Base-by-base conservation (phyloP, 2,113 vertebrate species). In the Osmerus eperlanus region DNA sequence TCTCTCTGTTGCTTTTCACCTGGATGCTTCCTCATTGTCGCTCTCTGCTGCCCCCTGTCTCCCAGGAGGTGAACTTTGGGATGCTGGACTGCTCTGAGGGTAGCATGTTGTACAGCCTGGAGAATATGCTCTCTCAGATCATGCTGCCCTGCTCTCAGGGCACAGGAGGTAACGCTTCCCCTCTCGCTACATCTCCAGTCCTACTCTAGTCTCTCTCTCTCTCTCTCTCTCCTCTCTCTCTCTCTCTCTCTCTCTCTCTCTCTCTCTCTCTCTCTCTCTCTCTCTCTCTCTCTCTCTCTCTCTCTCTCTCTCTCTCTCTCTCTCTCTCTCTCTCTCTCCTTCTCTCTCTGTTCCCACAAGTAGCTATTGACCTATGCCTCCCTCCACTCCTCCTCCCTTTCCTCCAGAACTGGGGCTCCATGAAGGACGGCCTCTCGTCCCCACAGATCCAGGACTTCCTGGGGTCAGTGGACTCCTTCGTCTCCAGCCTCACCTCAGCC, bases 61-160 rank as follows among this genome's bases (percentile, higher is more conserved):
- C 65, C 65, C 75, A 95, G 94, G 92, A 92, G 67, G 88, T 94
- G 78, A 90, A 89, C 86, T 93, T 94, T 70, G 90, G 89, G 16
- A 68, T 87, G 78, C 76, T 95, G 77, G 88, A 92, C 66, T 89
- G 94, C 77, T 70, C 71, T 32, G 81, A 85, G 11, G 89, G 90
- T 60, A 84, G 80, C 78, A 73, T 95, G 47, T 87, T 95, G 52
- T 84, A 83, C 62, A 85, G 89, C 1, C 47, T 95, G 77, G 93
- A 94, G 71, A 85, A 83, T 19, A 88, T 95, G 66, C 78, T 95
- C 76, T 85, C 90, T n/a, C 78, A 88, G 47, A 47, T 93, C 74
- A 89, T 92, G 88, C 52, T 93, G 72, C 93, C 93, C 93, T 8
- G 87, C 90, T 11, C 90, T 95, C 63, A 89, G 83, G 61, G 91